A percentile compares a stretch with the other conserved stretches of the same genome.
phyloP scores from a whole-genome alignment of 2,113 vertebrate species.

The Limanda limanda region DNA sequence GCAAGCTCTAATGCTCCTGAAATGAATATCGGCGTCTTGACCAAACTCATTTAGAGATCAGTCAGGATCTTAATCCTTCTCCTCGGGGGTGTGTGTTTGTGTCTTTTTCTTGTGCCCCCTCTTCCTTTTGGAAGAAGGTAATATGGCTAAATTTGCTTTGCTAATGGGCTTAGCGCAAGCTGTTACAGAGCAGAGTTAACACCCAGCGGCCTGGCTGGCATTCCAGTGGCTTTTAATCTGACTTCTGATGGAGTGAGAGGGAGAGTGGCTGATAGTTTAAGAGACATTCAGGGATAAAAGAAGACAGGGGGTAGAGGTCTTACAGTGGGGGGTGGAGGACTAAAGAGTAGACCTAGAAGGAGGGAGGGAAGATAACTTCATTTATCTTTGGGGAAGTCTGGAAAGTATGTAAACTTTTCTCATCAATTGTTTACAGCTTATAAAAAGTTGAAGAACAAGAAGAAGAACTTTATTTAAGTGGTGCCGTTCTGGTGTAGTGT shows the following conservation, averaged over 20 bases:
- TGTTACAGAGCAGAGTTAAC: conserved; percentile 79
- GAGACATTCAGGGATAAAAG: conserved; percentile 71
- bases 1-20: conserved; percentile 81
- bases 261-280: conserved; percentile 59
- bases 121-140: conserved; percentile 79
- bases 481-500: too few relatives aligned
- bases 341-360: conserved; percentile 17
- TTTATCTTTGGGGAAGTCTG: conserved; percentile 47
- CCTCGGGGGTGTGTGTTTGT: conserved; percentile 74
- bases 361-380: conserved; percentile 53
- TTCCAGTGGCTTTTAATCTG: conserved; percentile 73
- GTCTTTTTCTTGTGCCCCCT: conserved; percentile 62
- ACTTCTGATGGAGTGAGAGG: conserved; percentile 68
- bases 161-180: conserved; percentile 86
- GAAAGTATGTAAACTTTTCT: background rate
- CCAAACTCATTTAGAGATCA: conserved; percentile 87
- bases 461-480: too few relatives aligned
- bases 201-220: conserved; percentile 40
- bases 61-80: conserved; percentile 79
- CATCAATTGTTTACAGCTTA: background rate
- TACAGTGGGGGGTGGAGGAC: conserved; percentile 50
- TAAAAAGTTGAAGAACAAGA: background rate
- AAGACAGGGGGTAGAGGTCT: conserved; percentile 45
- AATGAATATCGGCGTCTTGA: conserved; percentile 85
- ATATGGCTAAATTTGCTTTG: conserved; percentile 84